Base-by-base conservation (phyloP, 2,888 invertebrate species). In the Cacoxenus indagator region DNA sequence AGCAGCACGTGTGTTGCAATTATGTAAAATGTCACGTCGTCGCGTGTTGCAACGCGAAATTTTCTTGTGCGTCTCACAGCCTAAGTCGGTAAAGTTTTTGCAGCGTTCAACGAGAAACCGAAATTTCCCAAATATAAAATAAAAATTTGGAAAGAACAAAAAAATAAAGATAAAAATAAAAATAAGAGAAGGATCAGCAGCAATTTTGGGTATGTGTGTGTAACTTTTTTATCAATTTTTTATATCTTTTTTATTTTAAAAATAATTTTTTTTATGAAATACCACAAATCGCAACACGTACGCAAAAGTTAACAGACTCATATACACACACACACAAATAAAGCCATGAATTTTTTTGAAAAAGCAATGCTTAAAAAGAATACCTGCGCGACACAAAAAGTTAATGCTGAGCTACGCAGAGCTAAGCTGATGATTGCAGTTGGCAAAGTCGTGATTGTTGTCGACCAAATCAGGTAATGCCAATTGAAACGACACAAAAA, bases 311-410 rank as follows among this genome's bases (percentile, higher is more conserved):
- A 37, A 37, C 67, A 68, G 55, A 70, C 69, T 72, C 67, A 71
- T 65, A 71, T 61, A 71, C 64, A 68, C 68, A 65, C 66, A 46
- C 67, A 46, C 31, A 45, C 27, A 64, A n/a, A 65, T 67, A 6
- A 22, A 3, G 11, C 45, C 17, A 51, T 17, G 22, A 51, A n/a
- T n/a, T n/a, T n/a, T n/a, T n/a, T n/a, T n/a, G n/a, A n/a, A n/a
- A n/a, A n/a, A 51, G 22, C 48, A 17, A 14, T 17, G 22, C 51
- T 51, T 51, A 51, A 22, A 51, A 51, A 9, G 19, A 8, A 22
- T 11, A 19, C 51, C 5, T 9, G 51, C n/a, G 45, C 45, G n/a
- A 2, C 43, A 43, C n/a, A 43, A 11, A 5, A 11, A n/a, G n/a
- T 9, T n/a, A 3, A 43, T 4, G n/a, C 45, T 5, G 14, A 5